Percentiles rank a stretch among this genome's conserved stretches.
These are phyloP conservation scores for Drosophila santomea DNA, from an alignment of 1,140 invertebrate species.

Conservation along the genomic window DNA sequence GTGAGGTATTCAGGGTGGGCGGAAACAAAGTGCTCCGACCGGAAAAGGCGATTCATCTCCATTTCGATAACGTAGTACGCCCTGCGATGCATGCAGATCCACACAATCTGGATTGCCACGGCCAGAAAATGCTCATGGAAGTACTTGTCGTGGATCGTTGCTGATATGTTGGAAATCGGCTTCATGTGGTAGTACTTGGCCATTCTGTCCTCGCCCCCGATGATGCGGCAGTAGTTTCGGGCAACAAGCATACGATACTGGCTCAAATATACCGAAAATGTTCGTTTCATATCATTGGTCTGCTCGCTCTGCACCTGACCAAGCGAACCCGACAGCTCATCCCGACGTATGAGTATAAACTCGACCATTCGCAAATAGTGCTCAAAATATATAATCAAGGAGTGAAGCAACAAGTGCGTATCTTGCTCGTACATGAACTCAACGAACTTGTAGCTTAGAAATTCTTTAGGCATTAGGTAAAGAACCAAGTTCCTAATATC, in stretches of 20 bases:
- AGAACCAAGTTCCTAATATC: constrained; percentile 74
- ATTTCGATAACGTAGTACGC: constrained; percentile 73
- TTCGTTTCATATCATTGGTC: constrained; percentile 63
- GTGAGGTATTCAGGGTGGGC: constrained; percentile 31
- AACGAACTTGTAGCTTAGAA: constrained; percentile 51
- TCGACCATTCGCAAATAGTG: constrained; percentile 75
- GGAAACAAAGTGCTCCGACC: constrained; percentile 71
- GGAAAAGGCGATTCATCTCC: constrained; percentile 77
- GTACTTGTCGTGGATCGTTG: constrained; percentile 54
- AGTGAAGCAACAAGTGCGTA: constrained; percentile 57
- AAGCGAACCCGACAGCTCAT: constrained; percentile 57
- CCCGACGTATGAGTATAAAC: constrained; percentile 73
- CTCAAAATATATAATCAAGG: constrained; percentile 79
- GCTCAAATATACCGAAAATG: constrained; percentile 60
- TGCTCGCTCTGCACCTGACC: constrained; percentile 70
- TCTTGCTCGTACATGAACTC: constrained; percentile 60
- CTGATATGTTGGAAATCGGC: constrained; percentile 55
- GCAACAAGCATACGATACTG: constrained; percentile 79
- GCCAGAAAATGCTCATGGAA: constrained; percentile 75
- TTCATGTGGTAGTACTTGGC: constrained; percentile 64
- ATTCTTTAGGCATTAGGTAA: constrained; percentile 65
- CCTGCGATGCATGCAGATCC: constrained; percentile 71
- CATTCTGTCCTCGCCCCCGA: constrained; percentile 60
- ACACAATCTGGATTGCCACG: constrained; percentile 65
- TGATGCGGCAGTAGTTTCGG: constrained; percentile 69